Evolutionary conservation across 2,888 invertebrate genomes (phyloP), one percentile per base, ranked within the genome.

Genomic region (Eristalis tenax): DNA sequence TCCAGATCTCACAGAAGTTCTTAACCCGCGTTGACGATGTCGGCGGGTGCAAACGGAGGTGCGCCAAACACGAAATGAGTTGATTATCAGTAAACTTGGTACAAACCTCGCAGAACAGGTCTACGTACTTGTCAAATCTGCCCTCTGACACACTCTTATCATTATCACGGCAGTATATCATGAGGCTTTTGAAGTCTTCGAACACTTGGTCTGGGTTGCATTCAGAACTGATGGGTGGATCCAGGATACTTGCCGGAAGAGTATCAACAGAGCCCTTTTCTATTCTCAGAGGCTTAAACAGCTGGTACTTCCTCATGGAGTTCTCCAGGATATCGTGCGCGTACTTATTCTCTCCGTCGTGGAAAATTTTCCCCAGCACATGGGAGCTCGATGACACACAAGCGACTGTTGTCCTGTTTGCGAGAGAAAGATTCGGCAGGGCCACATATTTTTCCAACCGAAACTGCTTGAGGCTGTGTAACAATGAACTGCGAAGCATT

Each of bases 1-100:
- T 95, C 95, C 96, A 96, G 0, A 97, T 92, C 90, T 95, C 94
- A 78, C 94, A 93, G 89, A 93, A 96, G 91, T 96, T 95, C 81
- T 94, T 94, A 4, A 94, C 93, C 73, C 94, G 93, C 10, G 94
- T 92, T 0, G 94, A 94, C 22, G 92, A 91, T 18, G 94, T 94
- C 68, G 92, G 91, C 0, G 95, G 95, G 92, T 95, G 94, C 59
- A 93, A 90, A 2, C 90, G 90, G 10, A 96, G 88, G 68, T 93
- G 92, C 71, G 92, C 91, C 87, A 96, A 93, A 38, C 96, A 89
- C 18, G 91, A 91, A 64, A 94, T 90, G 32, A 97, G 89, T 90
- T 96, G 94, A 1, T 94, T 92, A 90, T 95, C 95, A 22, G 92
- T 94, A 4, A 96, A 93, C 81, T 93, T 90, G 89, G 94, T 93